A percentile compares a stretch with the other conserved stretches of the same genome.
Conservation (phyloP, 2,797 vertebrate genomes). For the Aplochiton taeniatus region DNA sequence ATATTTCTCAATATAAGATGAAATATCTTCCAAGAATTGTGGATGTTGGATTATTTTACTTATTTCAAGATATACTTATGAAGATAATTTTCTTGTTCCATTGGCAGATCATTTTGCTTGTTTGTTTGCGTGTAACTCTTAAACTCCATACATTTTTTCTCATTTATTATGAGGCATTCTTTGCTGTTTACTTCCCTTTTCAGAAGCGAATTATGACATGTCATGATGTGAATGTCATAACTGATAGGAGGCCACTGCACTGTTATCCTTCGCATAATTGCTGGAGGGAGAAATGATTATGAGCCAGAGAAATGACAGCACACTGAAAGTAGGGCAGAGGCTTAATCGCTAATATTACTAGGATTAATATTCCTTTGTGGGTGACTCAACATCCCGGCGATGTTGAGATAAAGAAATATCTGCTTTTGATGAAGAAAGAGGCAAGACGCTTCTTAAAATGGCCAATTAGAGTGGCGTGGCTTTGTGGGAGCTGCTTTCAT, state of each 20-base stretch:
- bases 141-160: no score
- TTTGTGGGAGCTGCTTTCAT: conserved; percentile 45
- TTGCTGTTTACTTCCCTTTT: conserved; percentile 6
- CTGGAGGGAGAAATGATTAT: conserved; percentile 55
- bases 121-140: no score
- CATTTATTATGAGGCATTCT: no score
- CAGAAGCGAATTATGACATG: no score
- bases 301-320: conserved; percentile 59
- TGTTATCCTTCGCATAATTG: conserved; percentile 39
- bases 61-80: no score
- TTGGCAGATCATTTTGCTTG: no score
- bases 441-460: conserved; percentile 38
- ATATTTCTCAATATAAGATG: no score
- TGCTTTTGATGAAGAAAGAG: conserved; percentile 46
- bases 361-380: conserved; percentile 57
- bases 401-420: conserved; percentile 51
- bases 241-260: conserved; percentile 47
- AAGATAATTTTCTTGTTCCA: no score
- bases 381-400: conserved; percentile 67
- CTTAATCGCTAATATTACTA: conserved; percentile 69
- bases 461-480: conserved; percentile 41
- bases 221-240: conserved; percentile 29
- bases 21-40: no score
- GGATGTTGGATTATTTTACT: no score
- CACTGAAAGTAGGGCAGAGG: conserved; percentile 40